Evolutionary conservation across 2,797 vertebrate species (phyloP).

Genomic region (Phrynocephalus forsythii): DNA sequence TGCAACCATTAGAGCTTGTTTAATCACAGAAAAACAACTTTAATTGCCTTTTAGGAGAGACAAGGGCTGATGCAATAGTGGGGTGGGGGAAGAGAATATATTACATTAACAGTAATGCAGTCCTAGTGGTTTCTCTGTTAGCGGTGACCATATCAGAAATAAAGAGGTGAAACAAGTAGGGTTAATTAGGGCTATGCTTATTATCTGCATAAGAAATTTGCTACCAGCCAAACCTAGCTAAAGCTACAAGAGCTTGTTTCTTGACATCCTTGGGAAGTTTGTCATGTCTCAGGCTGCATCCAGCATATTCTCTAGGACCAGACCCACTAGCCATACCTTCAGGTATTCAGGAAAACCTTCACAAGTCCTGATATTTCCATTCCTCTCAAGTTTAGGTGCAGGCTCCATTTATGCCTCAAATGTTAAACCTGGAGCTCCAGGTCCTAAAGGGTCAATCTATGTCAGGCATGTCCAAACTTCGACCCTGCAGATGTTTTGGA

Average conservation of each 20-base stretch:
- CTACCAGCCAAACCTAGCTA: neutral
- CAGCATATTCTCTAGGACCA: neutral
- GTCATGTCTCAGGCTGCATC: neutral
- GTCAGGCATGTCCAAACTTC: too few relatives aligned
- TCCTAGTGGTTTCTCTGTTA: constrained; percentile 61
- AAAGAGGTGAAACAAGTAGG: neutral
- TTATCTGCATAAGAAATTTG: neutral
- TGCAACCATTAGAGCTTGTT: constrained; percentile 69
- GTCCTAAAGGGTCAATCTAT: too few relatives aligned
- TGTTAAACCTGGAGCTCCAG: too few relatives aligned
- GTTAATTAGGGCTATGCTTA: neutral
- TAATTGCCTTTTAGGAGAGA: constrained; percentile 68
- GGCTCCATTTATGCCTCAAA: too few relatives aligned
- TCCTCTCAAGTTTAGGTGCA: too few relatives aligned
- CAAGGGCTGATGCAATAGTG: constrained; percentile 45
- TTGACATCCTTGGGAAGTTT: neutral
- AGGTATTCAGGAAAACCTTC: too few relatives aligned
- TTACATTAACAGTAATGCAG: constrained; percentile 67
- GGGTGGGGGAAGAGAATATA: constrained; percentile 50
- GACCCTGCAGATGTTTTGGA: too few relatives aligned
- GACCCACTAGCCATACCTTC: too few relatives aligned
- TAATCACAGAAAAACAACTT: constrained; percentile 68
- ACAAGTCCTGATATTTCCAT: too few relatives aligned
- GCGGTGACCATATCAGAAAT: neutral
- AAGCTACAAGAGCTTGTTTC: too few relatives aligned